A percentile compares a stretch with the other conserved stretches of the same genome.
Evolutionary conservation across 2,888 invertebrate genomes (phyloP).

Genomic region (Netelia virgata): DNA sequence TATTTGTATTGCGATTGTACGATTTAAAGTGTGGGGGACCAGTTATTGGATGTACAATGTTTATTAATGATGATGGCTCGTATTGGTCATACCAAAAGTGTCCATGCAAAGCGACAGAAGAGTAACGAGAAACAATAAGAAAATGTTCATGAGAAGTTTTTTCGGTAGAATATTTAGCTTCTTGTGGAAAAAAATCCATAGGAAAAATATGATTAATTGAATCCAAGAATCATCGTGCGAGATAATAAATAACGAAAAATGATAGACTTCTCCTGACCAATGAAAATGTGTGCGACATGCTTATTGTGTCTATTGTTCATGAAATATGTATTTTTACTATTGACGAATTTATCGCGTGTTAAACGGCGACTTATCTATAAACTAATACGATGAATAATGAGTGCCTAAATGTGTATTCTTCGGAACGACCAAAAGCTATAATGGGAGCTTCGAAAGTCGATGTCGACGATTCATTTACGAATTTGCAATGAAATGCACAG

Average conservation of each 20-base stretch:
- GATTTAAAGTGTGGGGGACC: constrained; percentile 43
- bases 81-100: constrained; percentile 7
- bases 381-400: constrained; percentile 44
- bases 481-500: neutral
- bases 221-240: constrained; percentile 42
- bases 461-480: neutral
- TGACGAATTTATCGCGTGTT: constrained; percentile 37
- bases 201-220: constrained; percentile 18
- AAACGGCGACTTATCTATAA: constrained; percentile 33
- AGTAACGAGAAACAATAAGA: neutral
- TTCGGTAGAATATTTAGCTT: constrained; percentile 17
- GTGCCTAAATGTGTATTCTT: constrained; percentile 58
- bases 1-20: constrained; percentile 27
- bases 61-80: neutral
- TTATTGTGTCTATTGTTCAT: constrained; percentile 30
- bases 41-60: constrained; percentile 25
- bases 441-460: neutral
- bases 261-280: constrained; percentile 47
- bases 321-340: constrained; percentile 60
- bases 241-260: constrained; percentile 55
- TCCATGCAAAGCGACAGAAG: neutral
- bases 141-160: neutral
- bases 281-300: constrained; percentile 26
- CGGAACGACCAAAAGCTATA: neutral
- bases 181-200: neutral